Conservation (phyloP, 2,888 invertebrate genomes). For the Mesorhabditis belari region DNA sequence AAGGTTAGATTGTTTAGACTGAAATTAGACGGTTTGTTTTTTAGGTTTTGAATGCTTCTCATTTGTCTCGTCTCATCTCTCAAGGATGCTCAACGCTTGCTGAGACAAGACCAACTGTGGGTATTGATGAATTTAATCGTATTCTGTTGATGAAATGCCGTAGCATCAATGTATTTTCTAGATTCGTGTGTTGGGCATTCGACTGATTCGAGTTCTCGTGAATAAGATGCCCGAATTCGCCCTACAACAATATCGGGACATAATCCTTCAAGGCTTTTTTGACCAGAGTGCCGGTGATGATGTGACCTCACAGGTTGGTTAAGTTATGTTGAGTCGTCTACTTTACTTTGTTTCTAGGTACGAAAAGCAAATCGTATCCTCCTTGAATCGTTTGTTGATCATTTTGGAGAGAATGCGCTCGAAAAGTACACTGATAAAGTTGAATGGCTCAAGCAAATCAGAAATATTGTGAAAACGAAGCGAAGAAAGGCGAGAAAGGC, state of each 20-base stretch:
- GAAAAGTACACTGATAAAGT: slow-evolving; percentile 27
- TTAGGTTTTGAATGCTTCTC: slow-evolving; percentile 24
- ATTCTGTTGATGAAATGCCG: too few relatives aligned
- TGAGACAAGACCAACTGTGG: slow-evolving; percentile 36
- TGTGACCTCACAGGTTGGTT: background rate
- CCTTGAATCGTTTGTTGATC: slow-evolving; percentile 44
- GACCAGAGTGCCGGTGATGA: slow-evolving; percentile 2
- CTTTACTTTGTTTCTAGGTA: slow-evolving; percentile 12
- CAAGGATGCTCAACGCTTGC: slow-evolving; percentile 31
- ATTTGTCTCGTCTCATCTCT: slow-evolving; percentile 29
- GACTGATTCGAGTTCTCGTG: slow-evolving; percentile 39
- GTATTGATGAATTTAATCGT: too few relatives aligned
- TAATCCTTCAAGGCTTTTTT: slow-evolving; percentile 39
- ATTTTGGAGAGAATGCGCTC: slow-evolving; percentile 36
- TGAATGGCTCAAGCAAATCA: slow-evolving; percentile 45
- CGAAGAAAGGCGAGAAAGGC: slow-evolving; percentile 21
- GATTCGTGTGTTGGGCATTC: background rate
- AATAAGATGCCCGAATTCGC: slow-evolving; percentile 38
- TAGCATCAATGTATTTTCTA: background rate
- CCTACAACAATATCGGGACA: slow-evolving; percentile 43
- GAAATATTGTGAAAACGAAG: slow-evolving; percentile 39
- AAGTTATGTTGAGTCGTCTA: background rate
- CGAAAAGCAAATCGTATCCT: slow-evolving; percentile 46
- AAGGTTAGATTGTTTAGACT: too few relatives aligned
- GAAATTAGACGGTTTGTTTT: too few relatives aligned